Conservation (phyloP, 2,797 vertebrate species). For the Odontamblyopus lacepedii region DNA sequence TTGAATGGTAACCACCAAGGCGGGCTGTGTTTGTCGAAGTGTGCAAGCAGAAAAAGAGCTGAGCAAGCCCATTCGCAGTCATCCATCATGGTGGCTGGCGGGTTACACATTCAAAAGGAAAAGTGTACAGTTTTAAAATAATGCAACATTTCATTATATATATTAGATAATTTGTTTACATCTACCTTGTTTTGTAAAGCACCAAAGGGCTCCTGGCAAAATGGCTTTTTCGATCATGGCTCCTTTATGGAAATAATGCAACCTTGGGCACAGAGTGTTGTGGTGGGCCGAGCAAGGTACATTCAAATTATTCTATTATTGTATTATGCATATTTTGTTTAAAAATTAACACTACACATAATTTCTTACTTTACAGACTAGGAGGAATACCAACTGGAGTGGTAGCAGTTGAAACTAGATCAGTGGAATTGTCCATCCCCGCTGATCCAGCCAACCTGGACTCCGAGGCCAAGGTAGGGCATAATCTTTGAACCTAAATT, state of each 20-base stretch:
- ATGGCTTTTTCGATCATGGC: slow-evolving; percentile 90
- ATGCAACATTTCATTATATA: neutral
- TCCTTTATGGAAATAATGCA: slow-evolving; percentile 94
- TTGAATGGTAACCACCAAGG: slow-evolving; percentile 69
- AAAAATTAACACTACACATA: neutral
- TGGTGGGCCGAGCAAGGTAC: slow-evolving; percentile 92
- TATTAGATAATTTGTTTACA: neutral
- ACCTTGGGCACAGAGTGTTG: slow-evolving; percentile 93
- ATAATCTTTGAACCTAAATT: neutral
- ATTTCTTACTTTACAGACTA: slow-evolving; percentile 73
- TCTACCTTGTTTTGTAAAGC: slow-evolving; percentile 61
- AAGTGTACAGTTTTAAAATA: slow-evolving; percentile 2
- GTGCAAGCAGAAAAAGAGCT: slow-evolving; percentile 64
- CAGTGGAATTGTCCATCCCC: slow-evolving; percentile 86
- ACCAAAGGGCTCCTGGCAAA: slow-evolving; percentile 89
- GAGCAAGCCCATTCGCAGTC: slow-evolving; percentile 57
- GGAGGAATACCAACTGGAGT: slow-evolving; percentile 94
- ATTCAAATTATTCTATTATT: neutral
- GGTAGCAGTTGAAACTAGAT: slow-evolving; percentile 90
- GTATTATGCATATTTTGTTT: neutral
- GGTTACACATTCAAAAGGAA: slow-evolving; percentile 37
- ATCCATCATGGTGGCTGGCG: slow-evolving; percentile 68
- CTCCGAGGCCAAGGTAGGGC: slow-evolving; percentile 89
- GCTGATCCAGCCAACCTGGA: slow-evolving; percentile 95
- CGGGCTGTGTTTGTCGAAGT: slow-evolving; percentile 62